Evolutionary conservation across 1,140 invertebrate genomes (phyloP).

Genomic region (Samia ricini): DNA sequence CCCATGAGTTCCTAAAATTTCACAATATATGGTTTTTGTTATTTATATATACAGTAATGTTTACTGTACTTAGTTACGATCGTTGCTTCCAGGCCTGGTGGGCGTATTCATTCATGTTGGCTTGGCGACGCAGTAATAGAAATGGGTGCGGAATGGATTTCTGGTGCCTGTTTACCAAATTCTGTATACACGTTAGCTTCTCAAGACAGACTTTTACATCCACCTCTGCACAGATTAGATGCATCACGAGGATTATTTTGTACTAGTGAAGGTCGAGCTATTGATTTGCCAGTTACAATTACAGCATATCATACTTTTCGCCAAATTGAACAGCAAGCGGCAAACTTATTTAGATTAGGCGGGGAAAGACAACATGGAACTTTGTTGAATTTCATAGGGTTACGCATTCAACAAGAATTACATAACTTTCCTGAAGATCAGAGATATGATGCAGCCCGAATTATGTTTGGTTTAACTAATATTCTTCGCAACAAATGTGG

Average conservation of each 20-base stretch:
- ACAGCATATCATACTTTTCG: constrained; percentile 81
- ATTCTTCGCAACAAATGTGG: constrained; percentile 79
- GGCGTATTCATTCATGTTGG: constrained; percentile 86
- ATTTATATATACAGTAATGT: not conserved
- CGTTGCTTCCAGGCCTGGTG: constrained; percentile 76
- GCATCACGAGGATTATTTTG: constrained; percentile 79
- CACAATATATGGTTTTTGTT: no score
- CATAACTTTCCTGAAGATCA: constrained; percentile 83
- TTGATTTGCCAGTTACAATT: constrained; percentile 80
- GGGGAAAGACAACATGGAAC: constrained; percentile 79
- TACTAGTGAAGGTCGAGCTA: constrained; percentile 82
- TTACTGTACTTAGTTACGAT: not conserved
- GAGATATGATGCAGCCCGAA: constrained; percentile 81
- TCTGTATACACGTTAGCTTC: constrained; percentile 82
- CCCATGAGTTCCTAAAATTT: no score
- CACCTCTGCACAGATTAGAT: constrained; percentile 71
- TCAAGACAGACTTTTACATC: constrained; percentile 80
- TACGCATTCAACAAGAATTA: constrained; percentile 82
- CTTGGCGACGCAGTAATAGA: constrained; percentile 85
- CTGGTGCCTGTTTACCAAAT: constrained; percentile 81
- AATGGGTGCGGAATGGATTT: constrained; percentile 83
- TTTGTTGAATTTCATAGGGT: constrained; percentile 80
- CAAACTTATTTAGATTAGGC: constrained; percentile 79
- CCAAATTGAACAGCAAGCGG: constrained; percentile 82
- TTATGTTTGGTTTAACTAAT: constrained; percentile 82